A percentile compares a stretch with the other conserved stretches of the same genome.
phyloP scores from a whole-genome alignment of 2,888 invertebrate genomes.

The Lucinisca nassula region DNA sequence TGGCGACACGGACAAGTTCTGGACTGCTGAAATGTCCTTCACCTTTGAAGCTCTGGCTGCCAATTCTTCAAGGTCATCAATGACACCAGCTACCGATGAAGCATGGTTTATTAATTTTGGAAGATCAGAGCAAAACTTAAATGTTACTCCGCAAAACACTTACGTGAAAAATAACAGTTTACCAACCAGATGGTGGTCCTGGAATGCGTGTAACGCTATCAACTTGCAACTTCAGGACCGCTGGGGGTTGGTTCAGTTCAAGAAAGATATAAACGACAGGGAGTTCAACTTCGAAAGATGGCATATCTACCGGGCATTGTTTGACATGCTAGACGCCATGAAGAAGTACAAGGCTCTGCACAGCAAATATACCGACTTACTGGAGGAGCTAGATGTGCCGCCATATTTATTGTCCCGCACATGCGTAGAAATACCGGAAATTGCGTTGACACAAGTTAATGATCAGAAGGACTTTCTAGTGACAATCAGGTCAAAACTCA shows the following conservation, averaged over 20 bases:
- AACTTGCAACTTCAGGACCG: slow-evolving; percentile 63
- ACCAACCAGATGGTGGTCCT: slow-evolving; percentile 58
- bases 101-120: slow-evolving; percentile 67
- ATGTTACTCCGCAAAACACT: slow-evolving; percentile 25
- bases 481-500: slow-evolving; percentile 43
- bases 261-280: slow-evolving; percentile 41
- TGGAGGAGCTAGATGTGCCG: slow-evolving; percentile 71
- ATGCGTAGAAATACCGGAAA: slow-evolving; percentile 70
- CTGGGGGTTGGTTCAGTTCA: slow-evolving; percentile 81
- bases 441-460: slow-evolving; percentile 64
- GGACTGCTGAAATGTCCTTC: slow-evolving; percentile 58
- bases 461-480: slow-evolving; percentile 64
- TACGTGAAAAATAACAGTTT: slow-evolving; percentile 11
- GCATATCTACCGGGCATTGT: slow-evolving; percentile 74
- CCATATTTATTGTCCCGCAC: slow-evolving; percentile 73
- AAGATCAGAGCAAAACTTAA: slow-evolving; percentile 34
- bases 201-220: slow-evolving; percentile 60
- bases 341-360: slow-evolving; percentile 76
- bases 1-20: slow-evolving; percentile 50
- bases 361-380: slow-evolving; percentile 68
- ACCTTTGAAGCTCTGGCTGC: slow-evolving; percentile 37
- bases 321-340: slow-evolving; percentile 72
- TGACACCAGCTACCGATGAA: slow-evolving; percentile 38
- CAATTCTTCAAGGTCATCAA: slow-evolving; percentile 24
- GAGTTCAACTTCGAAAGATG: slow-evolving; percentile 62